A percentile compares a stretch with the other conserved stretches of the same genome.
phyloP scores from a whole-genome alignment of 2,797 vertebrate species.

The Lophius americanus region DNA sequence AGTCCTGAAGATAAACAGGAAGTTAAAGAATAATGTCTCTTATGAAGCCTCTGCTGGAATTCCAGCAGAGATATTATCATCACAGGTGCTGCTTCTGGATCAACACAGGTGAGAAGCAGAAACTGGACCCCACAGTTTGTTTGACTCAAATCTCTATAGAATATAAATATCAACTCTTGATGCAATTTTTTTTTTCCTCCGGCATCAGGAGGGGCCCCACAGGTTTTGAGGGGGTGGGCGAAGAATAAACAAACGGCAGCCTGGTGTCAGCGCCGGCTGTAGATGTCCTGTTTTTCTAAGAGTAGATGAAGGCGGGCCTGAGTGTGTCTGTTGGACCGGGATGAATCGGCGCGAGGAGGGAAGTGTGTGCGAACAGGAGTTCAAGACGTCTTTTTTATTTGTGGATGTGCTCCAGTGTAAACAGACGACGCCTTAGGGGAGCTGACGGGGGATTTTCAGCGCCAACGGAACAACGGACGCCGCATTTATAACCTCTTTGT shows the following conservation, averaged over 20 bases:
- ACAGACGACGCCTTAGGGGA: conserved; percentile 8
- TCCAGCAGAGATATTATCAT: background rate
- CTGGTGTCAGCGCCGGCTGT: background rate
- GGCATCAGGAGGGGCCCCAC: background rate
- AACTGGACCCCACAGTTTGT: too few species aligned
- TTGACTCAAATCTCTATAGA: too few species aligned
- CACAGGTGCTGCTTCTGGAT: background rate
- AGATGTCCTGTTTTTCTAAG: conserved; percentile 36
- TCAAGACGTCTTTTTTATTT: conserved; percentile 23
- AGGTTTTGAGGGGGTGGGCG: background rate
- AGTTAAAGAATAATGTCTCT: background rate
- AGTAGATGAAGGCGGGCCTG: background rate
- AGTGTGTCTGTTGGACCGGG: conserved; percentile 31
- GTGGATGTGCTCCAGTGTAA: conserved; percentile 20
- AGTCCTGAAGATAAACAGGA: background rate
- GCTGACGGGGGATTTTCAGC: background rate
- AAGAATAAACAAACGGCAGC: conserved; percentile 24
- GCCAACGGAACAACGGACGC: conserved; percentile 3
- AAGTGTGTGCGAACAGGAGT: conserved; percentile 27
- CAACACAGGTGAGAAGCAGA: background rate
- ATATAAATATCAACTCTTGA: too few species aligned
- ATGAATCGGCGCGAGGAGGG: conserved; percentile 28
- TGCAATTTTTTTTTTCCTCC: too few species aligned
- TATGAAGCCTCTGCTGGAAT: too few species aligned
- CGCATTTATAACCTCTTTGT: background rate